Evolutionary conservation across 2,797 vertebrate genomes (phyloP), one percentile per base, ranked within the genome.

Genomic region (Pipistrellus pipistrellus): DNA sequence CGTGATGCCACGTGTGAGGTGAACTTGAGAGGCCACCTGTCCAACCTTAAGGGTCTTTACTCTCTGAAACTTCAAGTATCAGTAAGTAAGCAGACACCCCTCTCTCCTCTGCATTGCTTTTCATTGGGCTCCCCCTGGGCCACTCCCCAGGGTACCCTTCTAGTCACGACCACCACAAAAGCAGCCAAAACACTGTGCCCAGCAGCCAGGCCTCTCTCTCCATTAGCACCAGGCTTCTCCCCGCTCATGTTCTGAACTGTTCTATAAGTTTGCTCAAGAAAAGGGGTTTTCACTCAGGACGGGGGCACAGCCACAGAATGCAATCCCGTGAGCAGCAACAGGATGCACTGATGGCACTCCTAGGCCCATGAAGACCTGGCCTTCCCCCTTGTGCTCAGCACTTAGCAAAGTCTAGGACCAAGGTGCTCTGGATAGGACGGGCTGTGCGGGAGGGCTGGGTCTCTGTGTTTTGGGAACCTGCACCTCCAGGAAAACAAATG

Each of bases 221-320:
- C 4, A 1, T 82, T 82, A 72, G 32, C 71, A 80, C 48, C 2
- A 69, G 38, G 66, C 11, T 77, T 85, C 25, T 44, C 84, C 46
- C 30, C 80, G 7, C 46, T 84, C 59, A 41, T 57, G 38, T 25
- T 78, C 32, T 76, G 44, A 95, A 72, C 2, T 12, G 21, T 32
- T 92, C 66, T 66, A 85, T 27, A 92, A 85, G 68, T 2, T 87
- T 62, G 64, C 41, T 88, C 59, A 91, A 82, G 73, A 76, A 69
- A 90, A 77, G 73, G 2, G 57, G 41, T 46, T 78, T 68, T 82
- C 35, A 14, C 72, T 72, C 11, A 38, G 51, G 23, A 55, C 21
- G 10, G 32, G 17, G n/a, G 51, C 59, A 91, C 30, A 87, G 10
- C 17, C 88, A 93, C 51, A 53, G 30, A 85, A 38, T 68, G 21